Percentiles rank a stretch among this genome's conserved stretches.
These are phyloP conservation scores for Chelonia mydas DNA, from an alignment of 2,797 vertebrate genomes.

Conservation along the genomic window DNA sequence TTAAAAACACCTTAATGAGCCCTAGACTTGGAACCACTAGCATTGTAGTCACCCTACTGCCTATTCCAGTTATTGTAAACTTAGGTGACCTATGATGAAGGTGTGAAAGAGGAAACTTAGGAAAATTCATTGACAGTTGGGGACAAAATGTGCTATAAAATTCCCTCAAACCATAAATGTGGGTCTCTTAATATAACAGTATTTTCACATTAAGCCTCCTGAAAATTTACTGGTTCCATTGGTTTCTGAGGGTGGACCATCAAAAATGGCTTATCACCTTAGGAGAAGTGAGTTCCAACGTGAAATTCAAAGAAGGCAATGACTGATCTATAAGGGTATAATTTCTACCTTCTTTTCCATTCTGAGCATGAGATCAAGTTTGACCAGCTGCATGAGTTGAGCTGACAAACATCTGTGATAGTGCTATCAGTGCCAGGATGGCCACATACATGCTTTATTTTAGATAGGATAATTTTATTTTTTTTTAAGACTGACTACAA, in stretches of 20 bases:
- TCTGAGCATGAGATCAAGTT: not conserved
- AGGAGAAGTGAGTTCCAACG: not conserved
- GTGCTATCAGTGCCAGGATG: not conserved
- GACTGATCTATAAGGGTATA: not conserved
- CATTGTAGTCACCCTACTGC: not conserved
- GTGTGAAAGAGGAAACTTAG: not conserved
- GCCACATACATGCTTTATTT: not conserved
- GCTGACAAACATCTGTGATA: not conserved
- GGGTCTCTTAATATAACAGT: not conserved
- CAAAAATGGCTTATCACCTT: not conserved
- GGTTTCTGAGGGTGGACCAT: not conserved
- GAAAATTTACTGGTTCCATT: not conserved
- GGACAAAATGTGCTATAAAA: not conserved
- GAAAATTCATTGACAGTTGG: not conserved
- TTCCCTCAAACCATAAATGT: not conserved
- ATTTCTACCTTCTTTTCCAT: not conserved
- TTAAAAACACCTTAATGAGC: not conserved
- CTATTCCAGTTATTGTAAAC: not conserved
- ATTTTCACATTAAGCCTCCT: not conserved
- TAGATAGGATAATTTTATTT: not conserved
- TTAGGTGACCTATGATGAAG: not conserved
- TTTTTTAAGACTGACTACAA: not conserved
- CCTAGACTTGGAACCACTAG: not conserved
- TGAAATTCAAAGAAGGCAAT: not conserved
- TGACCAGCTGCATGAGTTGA: not conserved